phyloP scores from a whole-genome alignment of 2,888 invertebrate genomes.

The Plemyria rubiginata region DNA sequence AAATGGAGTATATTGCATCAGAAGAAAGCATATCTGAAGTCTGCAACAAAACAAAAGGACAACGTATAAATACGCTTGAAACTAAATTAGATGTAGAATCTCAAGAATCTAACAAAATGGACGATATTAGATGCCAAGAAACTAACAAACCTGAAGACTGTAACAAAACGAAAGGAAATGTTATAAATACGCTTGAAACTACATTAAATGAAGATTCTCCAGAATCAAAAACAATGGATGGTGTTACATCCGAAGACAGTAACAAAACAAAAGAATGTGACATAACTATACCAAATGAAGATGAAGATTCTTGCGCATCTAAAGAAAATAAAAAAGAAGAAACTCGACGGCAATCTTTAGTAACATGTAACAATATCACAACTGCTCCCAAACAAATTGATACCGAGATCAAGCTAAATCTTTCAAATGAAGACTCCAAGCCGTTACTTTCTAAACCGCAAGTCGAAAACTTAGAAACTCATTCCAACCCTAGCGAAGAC shows the following conservation, averaged over 20 bases:
- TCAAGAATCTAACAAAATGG: no score
- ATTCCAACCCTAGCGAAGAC: conserved; percentile 1
- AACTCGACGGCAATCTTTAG: not conserved
- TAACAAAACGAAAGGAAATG: no score
- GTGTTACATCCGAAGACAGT: not conserved
- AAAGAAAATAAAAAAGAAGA: not conserved
- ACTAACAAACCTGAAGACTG: no score
- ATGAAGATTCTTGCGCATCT: not conserved
- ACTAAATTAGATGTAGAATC: no score
- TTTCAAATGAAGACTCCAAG: conserved; percentile 1
- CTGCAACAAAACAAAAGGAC: no score
- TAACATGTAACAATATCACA: conserved; percentile 1
- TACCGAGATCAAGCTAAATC: conserved; percentile 1
- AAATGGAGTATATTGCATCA: no score
- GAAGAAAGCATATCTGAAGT: no score
- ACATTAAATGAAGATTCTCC: not conserved
- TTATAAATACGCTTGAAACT: not conserved
- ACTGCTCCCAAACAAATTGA: not conserved
- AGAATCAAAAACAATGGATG: not conserved
- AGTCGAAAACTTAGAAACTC: not conserved
- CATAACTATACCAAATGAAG: no score
- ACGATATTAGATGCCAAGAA: no score
- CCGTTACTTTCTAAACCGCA: not conserved
- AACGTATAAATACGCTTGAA: no score
- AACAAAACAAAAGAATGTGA: not conserved